Evolutionary conservation across 2,888 invertebrate species (phyloP).

Genomic region (Meiosimyza decipiens): DNA sequence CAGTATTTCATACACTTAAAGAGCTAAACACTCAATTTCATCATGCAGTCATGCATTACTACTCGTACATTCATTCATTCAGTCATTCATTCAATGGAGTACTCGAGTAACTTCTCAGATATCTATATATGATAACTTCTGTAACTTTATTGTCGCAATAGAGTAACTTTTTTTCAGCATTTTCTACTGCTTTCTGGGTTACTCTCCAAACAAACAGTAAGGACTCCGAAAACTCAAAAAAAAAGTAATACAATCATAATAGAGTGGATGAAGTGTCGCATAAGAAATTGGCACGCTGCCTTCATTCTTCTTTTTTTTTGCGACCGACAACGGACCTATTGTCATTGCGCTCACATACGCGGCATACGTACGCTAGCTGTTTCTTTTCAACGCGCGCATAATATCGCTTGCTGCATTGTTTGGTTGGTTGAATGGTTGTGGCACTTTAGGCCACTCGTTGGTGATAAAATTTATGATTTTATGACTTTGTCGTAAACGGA

Average conservation of each 20-base stretch:
- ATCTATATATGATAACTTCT: slow-evolving; percentile 19
- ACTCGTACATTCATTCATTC: too few relatives aligned
- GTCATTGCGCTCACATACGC: too few relatives aligned
- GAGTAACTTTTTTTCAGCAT: background rate
- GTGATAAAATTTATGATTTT: slow-evolving; percentile 28
- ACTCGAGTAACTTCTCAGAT: slow-evolving; percentile 7
- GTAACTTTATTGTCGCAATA: slow-evolving; percentile 19
- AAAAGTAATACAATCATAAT: slow-evolving; percentile 2
- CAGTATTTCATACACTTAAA: too few relatives aligned
- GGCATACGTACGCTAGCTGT: background rate
- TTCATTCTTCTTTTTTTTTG: too few relatives aligned
- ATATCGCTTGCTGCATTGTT: background rate
- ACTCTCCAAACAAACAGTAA: background rate
- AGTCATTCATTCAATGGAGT: background rate
- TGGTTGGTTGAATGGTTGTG: background rate
- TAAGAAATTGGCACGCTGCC: slow-evolving; percentile 19
- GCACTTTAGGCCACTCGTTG: slow-evolving; percentile 1
- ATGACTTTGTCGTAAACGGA: slow-evolving; percentile 27
- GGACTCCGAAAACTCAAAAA: background rate
- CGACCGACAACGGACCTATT: too few relatives aligned
- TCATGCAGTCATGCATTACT: too few relatives aligned
- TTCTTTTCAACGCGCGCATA: background rate
- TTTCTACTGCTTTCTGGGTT: background rate
- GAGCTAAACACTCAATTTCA: too few relatives aligned
- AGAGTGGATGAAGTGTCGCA: slow-evolving; percentile 12